Evolutionary conservation across 2,797 vertebrate genomes (phyloP), one percentile per base, ranked within the genome.

Genomic region (Hirundo rustica): DNA sequence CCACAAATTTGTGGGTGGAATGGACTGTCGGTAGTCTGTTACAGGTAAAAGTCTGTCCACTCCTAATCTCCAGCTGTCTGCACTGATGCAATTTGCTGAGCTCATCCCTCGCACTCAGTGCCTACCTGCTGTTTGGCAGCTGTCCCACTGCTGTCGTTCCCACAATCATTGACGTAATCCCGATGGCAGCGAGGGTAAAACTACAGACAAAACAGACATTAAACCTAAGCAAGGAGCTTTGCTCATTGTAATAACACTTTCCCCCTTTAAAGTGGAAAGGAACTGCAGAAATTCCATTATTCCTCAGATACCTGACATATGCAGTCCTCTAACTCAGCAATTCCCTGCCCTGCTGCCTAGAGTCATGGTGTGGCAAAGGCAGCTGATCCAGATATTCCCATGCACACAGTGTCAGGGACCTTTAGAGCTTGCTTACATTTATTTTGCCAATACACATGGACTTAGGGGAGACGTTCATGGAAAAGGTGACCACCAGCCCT

Each of bases 101-200:
- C 38, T 51, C 2, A 5, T 34, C 26, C 55, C 47, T 29, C 21
- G 48, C 45, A 68, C 21, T 34, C 51, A 42, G 25, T 29, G 74
- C 53, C 97, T 96, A 99, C 99, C 98, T 98, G 98, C 98, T 96
- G 17, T 98, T 98, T 34, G 99, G 99, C 48, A 99, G 97, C 89
- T 98, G 97, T 51, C 99, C 99, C 30, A 99, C 98, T 55, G 98
- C 9, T 4, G 97, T 98, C 1, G 99, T 99, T 86, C 99, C 99
- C 14, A 98, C 93, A 57, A 99, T 98, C 96, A 99, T 98, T 97
- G 99, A 98, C 16, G 96, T 97, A 92, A 99, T 98, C 51, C 99
- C 99, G n/a, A 99, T 98, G 86, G 97, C 27, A 88, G 98, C 99
- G 8, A 99, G 97, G 30, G 98, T 98, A 47, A 99, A 78, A 89